Conservation (phyloP, 2,888 invertebrate species). For the Agrotis segetum region DNA sequence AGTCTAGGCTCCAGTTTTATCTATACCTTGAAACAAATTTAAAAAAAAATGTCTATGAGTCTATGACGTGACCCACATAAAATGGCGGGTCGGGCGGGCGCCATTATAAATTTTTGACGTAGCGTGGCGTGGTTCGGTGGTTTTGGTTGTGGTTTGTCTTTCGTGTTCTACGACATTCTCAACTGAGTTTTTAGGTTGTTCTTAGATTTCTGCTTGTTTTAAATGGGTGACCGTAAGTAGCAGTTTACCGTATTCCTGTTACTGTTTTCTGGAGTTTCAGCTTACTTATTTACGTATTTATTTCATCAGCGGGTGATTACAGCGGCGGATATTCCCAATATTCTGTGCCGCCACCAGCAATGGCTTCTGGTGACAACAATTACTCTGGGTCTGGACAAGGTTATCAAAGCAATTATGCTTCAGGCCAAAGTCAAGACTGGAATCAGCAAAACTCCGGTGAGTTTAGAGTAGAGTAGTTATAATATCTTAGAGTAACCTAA, state of each 20-base stretch:
- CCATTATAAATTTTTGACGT: conserved; percentile 37
- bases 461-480: conserved; percentile 14
- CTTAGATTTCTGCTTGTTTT: neutral
- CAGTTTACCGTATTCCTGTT: neutral
- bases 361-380: conserved; percentile 83
- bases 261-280: neutral
- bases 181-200: neutral
- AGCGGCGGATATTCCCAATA: conserved; percentile 86
- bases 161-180: neutral
- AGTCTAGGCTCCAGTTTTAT: too few species aligned
- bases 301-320: conserved; percentile 79
- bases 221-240: conserved; percentile 64
- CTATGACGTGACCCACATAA: neutral
- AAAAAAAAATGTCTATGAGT: too few species aligned
- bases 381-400: conserved; percentile 78
- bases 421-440: conserved; percentile 81
- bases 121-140: conserved; percentile 58
- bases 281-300: conserved; percentile 1
- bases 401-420: conserved; percentile 80
- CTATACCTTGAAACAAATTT: too few species aligned
- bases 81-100: conserved; percentile 9
- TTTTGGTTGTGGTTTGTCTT: too few species aligned
- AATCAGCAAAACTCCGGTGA: conserved; percentile 79
- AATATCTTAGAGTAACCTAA: too few species aligned
- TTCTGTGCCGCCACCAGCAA: conserved; percentile 86